phyloP scores from a whole-genome alignment of 92 coral and sea anemone species.

The Micromussa lordhowensis region DNA sequence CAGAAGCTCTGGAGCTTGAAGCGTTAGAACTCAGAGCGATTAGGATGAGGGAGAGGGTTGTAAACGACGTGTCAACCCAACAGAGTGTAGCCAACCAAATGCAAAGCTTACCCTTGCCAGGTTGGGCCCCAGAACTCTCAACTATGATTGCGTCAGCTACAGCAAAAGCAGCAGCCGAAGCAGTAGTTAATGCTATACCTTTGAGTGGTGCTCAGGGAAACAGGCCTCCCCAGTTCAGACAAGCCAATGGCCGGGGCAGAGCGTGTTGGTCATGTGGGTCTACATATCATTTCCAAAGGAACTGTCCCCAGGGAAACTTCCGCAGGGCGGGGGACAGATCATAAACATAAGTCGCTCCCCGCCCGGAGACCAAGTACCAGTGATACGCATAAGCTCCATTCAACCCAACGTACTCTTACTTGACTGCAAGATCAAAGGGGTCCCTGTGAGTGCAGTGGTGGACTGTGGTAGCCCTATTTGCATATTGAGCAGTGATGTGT shows the following conservation, averaged over 20 bases:
- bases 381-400: constrained; percentile 36
- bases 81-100: background rate
- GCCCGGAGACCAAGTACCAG: constrained; percentile 40
- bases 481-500: background rate
- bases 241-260: background rate
- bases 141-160: constrained; percentile 9
- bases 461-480: constrained; percentile 45
- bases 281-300: constrained; percentile 40
- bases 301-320: constrained; percentile 53
- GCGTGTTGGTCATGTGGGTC: constrained; percentile 53
- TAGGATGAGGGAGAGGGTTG: constrained; percentile 38
- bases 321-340: background rate
- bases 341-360: constrained; percentile 16
- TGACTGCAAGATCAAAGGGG: constrained; percentile 11
- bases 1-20: constrained; percentile 38
- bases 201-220: constrained; percentile 14
- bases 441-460: constrained; percentile 16
- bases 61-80: constrained; percentile 16
- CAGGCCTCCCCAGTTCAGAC: constrained; percentile 3
- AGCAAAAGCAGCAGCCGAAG: constrained; percentile 11
- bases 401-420: constrained; percentile 1
- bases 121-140: background rate
- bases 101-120: constrained; percentile 7
- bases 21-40: constrained; percentile 28
- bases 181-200: constrained; percentile 3